Conservation (phyloP, 1,140 invertebrate genomes). For the Callitettix versicolor region DNA sequence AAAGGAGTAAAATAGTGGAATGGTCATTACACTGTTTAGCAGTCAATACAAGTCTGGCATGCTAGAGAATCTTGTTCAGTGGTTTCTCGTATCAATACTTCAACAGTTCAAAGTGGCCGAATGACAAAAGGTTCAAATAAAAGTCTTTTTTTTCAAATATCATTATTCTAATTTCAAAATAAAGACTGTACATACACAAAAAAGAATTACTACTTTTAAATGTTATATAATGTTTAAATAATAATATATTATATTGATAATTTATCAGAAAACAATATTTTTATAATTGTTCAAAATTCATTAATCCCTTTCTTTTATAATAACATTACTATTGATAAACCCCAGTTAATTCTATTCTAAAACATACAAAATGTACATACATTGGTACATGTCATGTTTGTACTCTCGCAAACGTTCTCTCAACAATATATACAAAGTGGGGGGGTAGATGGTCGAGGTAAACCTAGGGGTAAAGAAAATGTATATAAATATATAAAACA, state of each 20-base stretch:
- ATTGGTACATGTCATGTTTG: constrained; percentile 3
- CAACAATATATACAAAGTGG: constrained; percentile 7
- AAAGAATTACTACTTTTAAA: constrained; percentile 3
- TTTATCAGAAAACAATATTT: constrained; percentile 2
- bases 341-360: constrained; percentile 5
- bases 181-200: constrained; percentile 12
- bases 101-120: too few species aligned
- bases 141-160: constrained; percentile 4
- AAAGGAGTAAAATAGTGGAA: too few species aligned
- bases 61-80: too few species aligned
- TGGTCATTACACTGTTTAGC: too few species aligned
- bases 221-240: constrained; percentile 4
- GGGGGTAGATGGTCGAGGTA: too few species aligned
- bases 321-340: background rate
- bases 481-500: constrained; percentile 8
- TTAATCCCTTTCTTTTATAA: constrained; percentile 6
- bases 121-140: too few species aligned
- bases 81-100: too few species aligned
- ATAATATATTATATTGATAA: constrained; percentile 6
- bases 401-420: background rate
- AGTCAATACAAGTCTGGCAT: too few species aligned
- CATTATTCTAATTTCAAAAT: constrained; percentile 15
- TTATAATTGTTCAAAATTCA: constrained; percentile 3
- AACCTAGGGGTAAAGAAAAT: background rate
- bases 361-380: constrained; percentile 12